Evolutionary conservation across 2,797 vertebrate species (phyloP).

Genomic region (Gymnoscopelus braueri): DNA sequence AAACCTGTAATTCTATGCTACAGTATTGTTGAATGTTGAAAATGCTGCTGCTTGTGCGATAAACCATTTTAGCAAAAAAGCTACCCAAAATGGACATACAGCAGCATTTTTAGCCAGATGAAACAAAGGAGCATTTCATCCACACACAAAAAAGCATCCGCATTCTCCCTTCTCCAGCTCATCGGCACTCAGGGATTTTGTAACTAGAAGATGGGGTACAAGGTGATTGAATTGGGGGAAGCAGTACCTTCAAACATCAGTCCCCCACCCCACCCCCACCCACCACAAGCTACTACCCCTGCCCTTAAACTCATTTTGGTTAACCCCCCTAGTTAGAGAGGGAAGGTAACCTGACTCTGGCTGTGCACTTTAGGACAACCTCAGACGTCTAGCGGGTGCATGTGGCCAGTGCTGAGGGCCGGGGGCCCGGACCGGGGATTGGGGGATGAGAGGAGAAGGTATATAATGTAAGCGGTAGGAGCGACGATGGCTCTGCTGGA

Average conservation of each 20-base stretch:
- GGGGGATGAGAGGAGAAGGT: constrained; percentile 22
- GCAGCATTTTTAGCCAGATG: background rate
- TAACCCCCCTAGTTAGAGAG: constrained; percentile 52
- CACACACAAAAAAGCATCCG: background rate
- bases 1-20: too few species aligned
- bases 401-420: constrained; percentile 41
- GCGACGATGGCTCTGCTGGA: constrained; percentile 77
- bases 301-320: constrained; percentile 53
- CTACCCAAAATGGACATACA: too few species aligned
- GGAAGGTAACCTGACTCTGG: constrained; percentile 68
- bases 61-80: too few species aligned
- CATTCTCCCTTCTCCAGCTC: background rate
- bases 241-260: constrained; percentile 5
- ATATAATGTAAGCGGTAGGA: constrained; percentile 51
- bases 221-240: background rate
- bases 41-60: too few species aligned
- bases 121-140: background rate
- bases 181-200: background rate
- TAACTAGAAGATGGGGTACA: background rate
- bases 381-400: constrained; percentile 68
- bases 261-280: constrained; percentile 16
- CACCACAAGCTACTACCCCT: constrained; percentile 29
- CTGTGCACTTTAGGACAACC: constrained; percentile 67
- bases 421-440: constrained; percentile 50
- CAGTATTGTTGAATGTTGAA: too few species aligned